Percentiles rank a stretch among this genome's conserved stretches.
Conservation (phyloP, 2,888 invertebrate species). For the Omphaloscelis lunosa region DNA sequence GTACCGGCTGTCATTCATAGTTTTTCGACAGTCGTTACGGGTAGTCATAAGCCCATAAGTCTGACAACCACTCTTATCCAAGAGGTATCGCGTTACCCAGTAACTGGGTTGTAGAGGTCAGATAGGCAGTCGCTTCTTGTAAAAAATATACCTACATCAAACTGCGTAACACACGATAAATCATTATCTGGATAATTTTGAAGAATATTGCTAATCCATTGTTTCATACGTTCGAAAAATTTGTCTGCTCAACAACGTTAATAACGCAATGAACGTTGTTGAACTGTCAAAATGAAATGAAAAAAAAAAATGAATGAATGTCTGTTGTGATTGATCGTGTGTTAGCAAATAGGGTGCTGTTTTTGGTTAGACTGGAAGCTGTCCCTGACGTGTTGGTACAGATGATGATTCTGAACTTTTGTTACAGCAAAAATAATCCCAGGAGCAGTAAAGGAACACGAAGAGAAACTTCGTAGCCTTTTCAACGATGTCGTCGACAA, state of each 20-base stretch:
- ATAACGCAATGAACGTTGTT: too few species aligned
- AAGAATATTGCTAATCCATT: too few species aligned
- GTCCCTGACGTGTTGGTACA: background rate
- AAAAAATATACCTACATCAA: background rate
- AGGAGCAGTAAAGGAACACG: constrained; percentile 41
- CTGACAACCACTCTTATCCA: background rate
- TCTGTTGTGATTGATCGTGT: too few species aligned
- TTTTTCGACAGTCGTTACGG: background rate
- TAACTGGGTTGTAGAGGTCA: background rate
- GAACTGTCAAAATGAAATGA: too few species aligned
- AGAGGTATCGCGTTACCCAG: too few species aligned
- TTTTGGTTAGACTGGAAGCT: too few species aligned
- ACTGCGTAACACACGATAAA: too few species aligned
- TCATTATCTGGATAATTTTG: too few species aligned
- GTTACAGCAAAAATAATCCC: constrained; percentile 48
- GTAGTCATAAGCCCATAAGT: background rate
- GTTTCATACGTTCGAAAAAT: too few species aligned
- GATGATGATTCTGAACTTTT: background rate
- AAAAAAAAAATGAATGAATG: too few species aligned
- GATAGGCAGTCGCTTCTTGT: background rate
- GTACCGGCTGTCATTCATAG: background rate
- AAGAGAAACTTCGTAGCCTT: constrained; percentile 35
- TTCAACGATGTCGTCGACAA: constrained; percentile 54
- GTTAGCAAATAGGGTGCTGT: too few species aligned
- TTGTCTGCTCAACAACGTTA: too few species aligned